Evolutionary conservation across 64 coral and sea anemone species (phyloP), one percentile per base, ranked within the genome.

Genomic region (Montipora sp.): DNA sequence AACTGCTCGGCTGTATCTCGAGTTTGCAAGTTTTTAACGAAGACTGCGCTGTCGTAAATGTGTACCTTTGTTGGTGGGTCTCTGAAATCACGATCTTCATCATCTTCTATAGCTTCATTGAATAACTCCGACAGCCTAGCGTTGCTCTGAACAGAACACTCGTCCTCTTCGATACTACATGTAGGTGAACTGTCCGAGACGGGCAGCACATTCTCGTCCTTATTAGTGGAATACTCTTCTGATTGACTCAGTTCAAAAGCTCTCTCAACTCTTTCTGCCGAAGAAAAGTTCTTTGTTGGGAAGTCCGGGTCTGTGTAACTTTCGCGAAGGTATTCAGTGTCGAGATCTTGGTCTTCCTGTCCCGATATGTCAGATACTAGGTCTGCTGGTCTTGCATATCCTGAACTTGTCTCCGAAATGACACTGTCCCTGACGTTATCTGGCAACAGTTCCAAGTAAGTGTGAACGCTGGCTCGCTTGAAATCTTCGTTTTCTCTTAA

Each of bases 361-460:
- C 77, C 75, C 75, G 51, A 55, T 77, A 36, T 75, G 22, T 71
- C 36, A 59, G 76, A 16, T 11, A 92, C 43, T 11, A 95, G 24
- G 79, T 94, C 95, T 36, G 91, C 49, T 19, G 95, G 95, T 27
- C 95, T 80, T 55, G 95, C 95, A 89, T 98, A 98, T 2, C 95
- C 87, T 10, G 58, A 74, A 12, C 80, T 67, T 45, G 51, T 70
- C 69, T 86, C 81, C 12, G 78, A 69, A 18, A 70, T 20, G 12
- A 58, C 18, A 47, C 47, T 83, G 11, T 79, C 45, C 27, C 61
- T 66, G 8, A 43, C 51, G 21, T 66, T 75, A 77, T 91, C 81
- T 59, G 88, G 80, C 55, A 90, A 66, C 87, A 95, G 80, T 74
- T 95, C 88, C 27, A 91, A 72, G 49, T 95, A 95, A 21, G 73